Base-by-base conservation (phyloP, 1,140 invertebrate species). In the Sitobion miscanthi region DNA sequence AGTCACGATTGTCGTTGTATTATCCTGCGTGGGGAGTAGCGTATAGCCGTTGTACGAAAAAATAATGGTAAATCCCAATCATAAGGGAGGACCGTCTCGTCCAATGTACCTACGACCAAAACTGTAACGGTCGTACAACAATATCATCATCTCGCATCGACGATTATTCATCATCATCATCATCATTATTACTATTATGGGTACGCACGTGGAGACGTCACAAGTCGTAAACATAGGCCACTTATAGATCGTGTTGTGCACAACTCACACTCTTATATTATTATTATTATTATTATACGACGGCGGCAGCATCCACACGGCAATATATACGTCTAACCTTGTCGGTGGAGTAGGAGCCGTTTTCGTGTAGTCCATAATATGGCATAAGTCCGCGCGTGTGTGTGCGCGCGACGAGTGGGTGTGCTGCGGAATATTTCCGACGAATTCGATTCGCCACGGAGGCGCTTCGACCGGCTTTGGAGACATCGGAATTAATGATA, bases 401-500 rank as follows among this genome's bases (percentile, higher is more conserved):
- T 38, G 8, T 23, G 47, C 11, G 17, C 5, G 17, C 52, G 47
- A 54, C 14, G 82, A 45, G 91, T 93, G 49, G 91, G 91, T 38
- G 91, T 38, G 82, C 62, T 30, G 21, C 35, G 83, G 69, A 54
- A 92, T 42, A 82, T 83, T 83, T n/a, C 38, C 35, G n/a, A 54
- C 23, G 49, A 30, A 93, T 86, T 38, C 25, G 52, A 85, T 93
- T 93, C 82, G 91, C 49, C 25, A 93, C 47, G 77, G 45, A 83
- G 82, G 91, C 91, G 69, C 91, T 85, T 62, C 91, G 21, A 83
- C 91, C 82, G 82, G 82, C 20, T 54, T 42, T 21, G 91, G n/a
- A 42, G 91, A 93, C 91, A n/a, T 45, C 35, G 54, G 20, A 54
- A 86, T 91, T 93, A 86, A 86, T 86, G 57, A 86, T 54, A 85